A percentile compares a stretch with the other conserved stretches of the same genome.
These are phyloP conservation scores for Aeoliscus strigatus DNA, from an alignment of 2,797 vertebrate genomes.

Conservation along the genomic window DNA sequence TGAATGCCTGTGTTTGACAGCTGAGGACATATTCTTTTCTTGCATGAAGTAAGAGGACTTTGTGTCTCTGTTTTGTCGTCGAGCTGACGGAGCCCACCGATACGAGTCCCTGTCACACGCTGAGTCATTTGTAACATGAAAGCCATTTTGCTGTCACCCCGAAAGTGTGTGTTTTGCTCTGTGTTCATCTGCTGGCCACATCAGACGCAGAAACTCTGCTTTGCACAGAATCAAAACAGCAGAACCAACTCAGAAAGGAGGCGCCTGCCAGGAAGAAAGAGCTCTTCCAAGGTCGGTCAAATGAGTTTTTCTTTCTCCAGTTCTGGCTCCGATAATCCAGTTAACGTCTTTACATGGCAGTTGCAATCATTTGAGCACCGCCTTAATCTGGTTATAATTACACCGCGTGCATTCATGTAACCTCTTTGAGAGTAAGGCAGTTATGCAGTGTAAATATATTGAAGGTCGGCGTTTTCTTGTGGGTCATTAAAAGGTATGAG, in stretches of 20 bases:
- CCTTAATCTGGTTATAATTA: constrained; percentile 18
- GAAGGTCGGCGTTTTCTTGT: constrained; percentile 11
- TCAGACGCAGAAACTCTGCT: too few relatives aligned
- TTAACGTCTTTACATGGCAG: constrained; percentile 21
- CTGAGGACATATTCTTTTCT: constrained; percentile 14
- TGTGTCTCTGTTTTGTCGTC: constrained; percentile 29
- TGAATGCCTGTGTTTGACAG: constrained; percentile 29
- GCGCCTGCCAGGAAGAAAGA: constrained; percentile 6
- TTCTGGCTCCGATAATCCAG: constrained; percentile 19
- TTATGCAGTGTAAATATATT: not conserved
- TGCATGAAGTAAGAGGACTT: constrained; percentile 10
- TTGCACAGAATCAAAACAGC: constrained; percentile 8
- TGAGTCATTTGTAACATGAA: constrained; percentile 25
- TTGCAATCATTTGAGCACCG: constrained; percentile 18
- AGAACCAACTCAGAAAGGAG: not conserved
- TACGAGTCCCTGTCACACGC: constrained; percentile 13
- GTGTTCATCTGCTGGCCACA: too few relatives aligned
- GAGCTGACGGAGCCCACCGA: constrained; percentile 19
- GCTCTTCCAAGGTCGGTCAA: constrained; percentile 27
- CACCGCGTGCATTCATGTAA: constrained; percentile 8
- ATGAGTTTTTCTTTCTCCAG: constrained; percentile 22
- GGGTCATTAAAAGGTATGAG: constrained; percentile 2
- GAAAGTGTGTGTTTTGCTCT: constrained; percentile 14
- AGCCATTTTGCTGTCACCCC: constrained; percentile 15
- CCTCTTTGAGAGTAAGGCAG: constrained; percentile 6